Evolutionary conservation across 2,797 vertebrate species (phyloP), one percentile per base, ranked within the genome.

Genomic region (Tolypeutes matacus): DNA sequence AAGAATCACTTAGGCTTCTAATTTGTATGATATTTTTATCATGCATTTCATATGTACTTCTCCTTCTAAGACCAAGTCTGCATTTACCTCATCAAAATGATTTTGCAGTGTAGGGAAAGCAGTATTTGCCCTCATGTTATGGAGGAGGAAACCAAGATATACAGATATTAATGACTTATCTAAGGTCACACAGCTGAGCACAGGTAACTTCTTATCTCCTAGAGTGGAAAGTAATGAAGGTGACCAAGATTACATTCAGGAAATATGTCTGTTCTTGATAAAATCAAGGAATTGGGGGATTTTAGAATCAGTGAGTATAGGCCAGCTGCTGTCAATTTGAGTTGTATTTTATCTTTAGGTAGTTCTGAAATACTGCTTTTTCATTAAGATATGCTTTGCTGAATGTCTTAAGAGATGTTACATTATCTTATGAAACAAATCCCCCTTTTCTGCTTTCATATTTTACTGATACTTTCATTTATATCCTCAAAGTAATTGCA

Each of bases 341-440:
- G 49, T 29, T 81, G 1, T 60, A 4, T 81, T 76, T 73, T 96
- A 42, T 75, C 65, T 77, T 95, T 80, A 69, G 29, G 36, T 84
- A 73, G 56, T 73, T 91, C 46, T 89, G 58, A 96, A 94, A 91
- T 81, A 58, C n/a, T 93, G 27, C 34, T 81, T 88, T 69, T 85
- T 92, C 39, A 60, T 81, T 67, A 69, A 75, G 25, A 9, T 75
- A 2, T 36, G 56, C 53, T 86, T 5, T 93, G 23, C 42, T 56
- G 53, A 56, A 7, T 78, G 49, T n/a, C 23, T 56, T 77, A 53
- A 53, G 18, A n/a, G 31, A 46, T 53, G 17, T 77, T 78, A 78
- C 12, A 25, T 56, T 56, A 42, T 34, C 56, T 78, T 17, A 56
- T 78, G 14, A 34, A 15, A 39, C 1, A 56, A 31, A 53, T 77